Base-by-base conservation (phyloP, 2,888 invertebrate genomes). In the Gisinianus flammeolus region DNA sequence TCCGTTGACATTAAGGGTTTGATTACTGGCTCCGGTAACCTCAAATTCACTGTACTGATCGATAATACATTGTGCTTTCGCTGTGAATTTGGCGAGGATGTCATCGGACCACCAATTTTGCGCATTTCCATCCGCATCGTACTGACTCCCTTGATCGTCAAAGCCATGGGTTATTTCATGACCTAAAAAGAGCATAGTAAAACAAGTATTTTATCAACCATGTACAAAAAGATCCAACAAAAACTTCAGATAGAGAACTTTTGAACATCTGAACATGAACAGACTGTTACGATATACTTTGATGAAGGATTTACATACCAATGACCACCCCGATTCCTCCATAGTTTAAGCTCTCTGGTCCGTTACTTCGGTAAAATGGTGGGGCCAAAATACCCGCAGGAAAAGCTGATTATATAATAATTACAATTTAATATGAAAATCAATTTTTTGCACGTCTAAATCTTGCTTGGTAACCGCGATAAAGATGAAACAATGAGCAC, bases 81-180 rank as follows among this genome's bases (percentile, higher is more conserved):
- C 91, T 58, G 93, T 90, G 87, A 96, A 97, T 5, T 92, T 92
- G 81, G 90, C 89, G 52, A 94, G 91, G 0, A 96, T 95, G 3
- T 91, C 91, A 85, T 93, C 92, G 85, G 94, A 93, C 96, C 96
- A 97, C 96, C 96, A 97, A 85, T 94, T 93, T 89, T 93, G 92
- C 90, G 95, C 91, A 87, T 96, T 96, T 10, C 96, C 96, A 85
- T 93, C 91, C 85, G 93, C 93, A 87, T 97, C 96, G 86, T 94
- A 96, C 86, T 95, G 94, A 8, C 95, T 87, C 92, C 93, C 93
- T 89, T 93, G 93, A 86, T 93, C 93, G 85, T 93, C 93, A 86
- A 93, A 93, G 26, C 93, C 94, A 85, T 94, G 94, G 0, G 93
- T 94, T 77, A 94, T 93, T 88, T 94, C 94, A 85, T 94, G 94